Evolutionary conservation across 2,888 invertebrate species (phyloP).

Genomic region (Buathra laborator): DNA sequence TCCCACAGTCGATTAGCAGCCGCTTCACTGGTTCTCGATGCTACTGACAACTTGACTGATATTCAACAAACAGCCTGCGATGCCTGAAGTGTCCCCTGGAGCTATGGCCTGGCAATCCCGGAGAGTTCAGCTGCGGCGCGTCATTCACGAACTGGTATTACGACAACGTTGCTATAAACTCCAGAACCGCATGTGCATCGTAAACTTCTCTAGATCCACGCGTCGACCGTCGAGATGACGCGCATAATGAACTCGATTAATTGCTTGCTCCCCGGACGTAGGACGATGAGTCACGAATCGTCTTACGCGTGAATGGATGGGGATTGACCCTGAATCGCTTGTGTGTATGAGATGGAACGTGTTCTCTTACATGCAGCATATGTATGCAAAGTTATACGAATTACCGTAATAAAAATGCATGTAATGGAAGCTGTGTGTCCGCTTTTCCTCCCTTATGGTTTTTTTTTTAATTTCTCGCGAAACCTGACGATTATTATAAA

Average conservation of each 20-base stretch:
- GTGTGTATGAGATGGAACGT: background rate
- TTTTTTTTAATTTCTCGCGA: background rate
- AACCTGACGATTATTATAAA: background rate
- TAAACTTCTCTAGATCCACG: constrained; percentile 30
- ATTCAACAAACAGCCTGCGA: constrained; percentile 80
- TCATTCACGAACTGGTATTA: constrained; percentile 51
- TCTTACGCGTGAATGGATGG: constrained; percentile 70
- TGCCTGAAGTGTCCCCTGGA: constrained; percentile 73
- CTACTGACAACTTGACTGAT: constrained; percentile 79
- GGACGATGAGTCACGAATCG: constrained; percentile 76
- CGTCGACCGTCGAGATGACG: constrained; percentile 44
- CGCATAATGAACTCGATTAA: constrained; percentile 78
- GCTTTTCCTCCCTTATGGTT: background rate
- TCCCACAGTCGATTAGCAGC: constrained; percentile 40
- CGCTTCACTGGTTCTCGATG: constrained; percentile 31
- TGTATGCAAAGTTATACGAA: background rate
- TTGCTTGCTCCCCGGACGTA: constrained; percentile 70
- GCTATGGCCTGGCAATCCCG: constrained; percentile 72
- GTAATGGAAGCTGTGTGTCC: background rate
- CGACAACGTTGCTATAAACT: constrained; percentile 32
- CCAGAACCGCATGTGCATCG: constrained; percentile 35
- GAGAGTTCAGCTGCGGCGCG: constrained; percentile 74
- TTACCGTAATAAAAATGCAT: background rate
- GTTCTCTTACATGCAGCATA: background rate
- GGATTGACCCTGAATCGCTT: background rate